These are phyloP conservation scores for Eugnorisma glareosa DNA, from an alignment of 2,888 invertebrate species.

Conservation along the genomic window DNA sequence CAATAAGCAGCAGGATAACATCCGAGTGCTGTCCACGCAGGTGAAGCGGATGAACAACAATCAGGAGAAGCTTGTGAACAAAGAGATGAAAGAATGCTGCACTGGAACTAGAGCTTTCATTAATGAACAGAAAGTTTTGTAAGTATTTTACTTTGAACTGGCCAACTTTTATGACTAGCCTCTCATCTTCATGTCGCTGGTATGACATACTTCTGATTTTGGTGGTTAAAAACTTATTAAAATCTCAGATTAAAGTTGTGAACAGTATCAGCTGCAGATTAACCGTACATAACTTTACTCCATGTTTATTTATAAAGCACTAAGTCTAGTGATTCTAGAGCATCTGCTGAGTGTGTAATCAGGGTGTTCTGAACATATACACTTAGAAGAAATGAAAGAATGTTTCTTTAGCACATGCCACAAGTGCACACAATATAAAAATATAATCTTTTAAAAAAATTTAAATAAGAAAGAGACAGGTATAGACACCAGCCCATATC, in stretches of 20 bases:
- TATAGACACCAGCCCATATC: too few relatives aligned
- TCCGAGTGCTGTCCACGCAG: conserved; percentile 78
- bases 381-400: too few relatives aligned
- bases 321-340: too few relatives aligned
- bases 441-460: too few relatives aligned
- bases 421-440: too few relatives aligned
- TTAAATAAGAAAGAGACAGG: too few relatives aligned
- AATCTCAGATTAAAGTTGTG: background rate
- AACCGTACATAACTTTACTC: background rate
- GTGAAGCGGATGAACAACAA: conserved; percentile 76
- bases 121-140: conserved; percentile 81
- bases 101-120: conserved; percentile 72
- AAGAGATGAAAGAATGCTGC: conserved; percentile 77
- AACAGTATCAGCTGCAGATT: background rate
- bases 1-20: conserved; percentile 90
- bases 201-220: background rate
- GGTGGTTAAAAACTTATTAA: background rate
- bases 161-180: background rate
- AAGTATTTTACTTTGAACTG: conserved; percentile 59
- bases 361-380: too few relatives aligned
- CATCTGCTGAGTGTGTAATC: too few relatives aligned
- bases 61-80: conserved; percentile 70
- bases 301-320: background rate
- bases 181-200: background rate
- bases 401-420: too few relatives aligned